phyloP scores from a whole-genome alignment of 2,797 vertebrate species.

The Natrix natrix region DNA sequence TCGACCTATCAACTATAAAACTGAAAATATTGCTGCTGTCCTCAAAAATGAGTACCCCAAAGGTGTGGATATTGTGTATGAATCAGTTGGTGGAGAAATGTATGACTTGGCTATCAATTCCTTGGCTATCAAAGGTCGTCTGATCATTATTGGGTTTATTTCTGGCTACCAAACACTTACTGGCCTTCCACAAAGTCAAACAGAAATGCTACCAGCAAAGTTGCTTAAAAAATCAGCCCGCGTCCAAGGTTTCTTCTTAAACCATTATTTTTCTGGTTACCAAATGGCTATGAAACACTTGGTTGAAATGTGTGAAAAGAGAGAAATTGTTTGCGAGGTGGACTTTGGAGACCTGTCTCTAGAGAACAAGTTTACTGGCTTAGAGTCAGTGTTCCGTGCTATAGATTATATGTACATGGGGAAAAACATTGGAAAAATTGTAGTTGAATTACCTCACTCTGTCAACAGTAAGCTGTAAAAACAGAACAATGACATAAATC shows the following conservation, averaged over 20 bases:
- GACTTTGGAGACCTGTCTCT: constrained; percentile 79
- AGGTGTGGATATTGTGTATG: constrained; percentile 88
- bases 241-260: constrained; percentile 87
- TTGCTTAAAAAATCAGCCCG: constrained; percentile 89
- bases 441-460: constrained; percentile 83
- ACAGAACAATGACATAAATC: constrained; percentile 74
- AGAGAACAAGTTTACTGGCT: constrained; percentile 81
- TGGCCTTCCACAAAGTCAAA: constrained; percentile 77
- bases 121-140: constrained; percentile 79
- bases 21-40: constrained; percentile 75
- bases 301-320: constrained; percentile 77
- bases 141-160: constrained; percentile 90
- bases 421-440: constrained; percentile 91
- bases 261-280: constrained; percentile 82
- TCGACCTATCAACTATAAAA: constrained; percentile 83
- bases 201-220: constrained; percentile 78
- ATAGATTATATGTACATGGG: constrained; percentile 92
- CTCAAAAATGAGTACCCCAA: constrained; percentile 80
- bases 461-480: constrained; percentile 87
- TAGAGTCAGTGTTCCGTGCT: constrained; percentile 88
- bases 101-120: constrained; percentile 82
- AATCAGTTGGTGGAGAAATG: constrained; percentile 83
- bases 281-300: constrained; percentile 78
- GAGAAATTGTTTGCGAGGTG: constrained; percentile 85
- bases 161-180: constrained; percentile 84